Conservation (phyloP, 2,113 vertebrate genomes). For the Irena cyanogastra region DNA sequence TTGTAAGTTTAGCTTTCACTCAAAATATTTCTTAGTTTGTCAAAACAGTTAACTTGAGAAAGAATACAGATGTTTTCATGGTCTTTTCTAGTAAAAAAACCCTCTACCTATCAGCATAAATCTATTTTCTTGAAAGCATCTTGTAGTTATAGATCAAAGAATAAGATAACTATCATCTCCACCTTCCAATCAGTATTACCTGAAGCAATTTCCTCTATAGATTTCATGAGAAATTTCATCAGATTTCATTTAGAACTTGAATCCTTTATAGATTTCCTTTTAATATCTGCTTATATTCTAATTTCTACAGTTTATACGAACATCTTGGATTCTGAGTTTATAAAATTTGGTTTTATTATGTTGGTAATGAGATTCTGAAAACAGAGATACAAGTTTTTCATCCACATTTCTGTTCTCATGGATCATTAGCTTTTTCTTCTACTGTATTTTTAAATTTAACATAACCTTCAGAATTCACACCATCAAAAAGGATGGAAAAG, state of each 20-base stretch:
- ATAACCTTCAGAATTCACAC: background rate
- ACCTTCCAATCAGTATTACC: background rate
- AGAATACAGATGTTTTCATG: background rate
- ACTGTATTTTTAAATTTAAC: background rate
- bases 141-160: background rate
- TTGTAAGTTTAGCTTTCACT: background rate
- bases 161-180: background rate
- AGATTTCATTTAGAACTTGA: background rate
- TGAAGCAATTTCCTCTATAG: background rate
- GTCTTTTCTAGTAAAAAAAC: background rate
- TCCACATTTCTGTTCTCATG: background rate
- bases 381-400: background rate
- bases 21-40: background rate
- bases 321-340: background rate
- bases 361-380: background rate
- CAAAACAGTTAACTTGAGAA: background rate
- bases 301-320: background rate
- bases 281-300: background rate
- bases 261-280: background rate
- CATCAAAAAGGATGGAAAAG: background rate
- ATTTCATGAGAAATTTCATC: background rate
- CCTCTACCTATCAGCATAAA: background rate
- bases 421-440: background rate
- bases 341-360: background rate
- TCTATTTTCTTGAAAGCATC: background rate